These are phyloP conservation scores for Falco naumanni DNA, from an alignment of 2,797 vertebrate species.

Conservation along the genomic window DNA sequence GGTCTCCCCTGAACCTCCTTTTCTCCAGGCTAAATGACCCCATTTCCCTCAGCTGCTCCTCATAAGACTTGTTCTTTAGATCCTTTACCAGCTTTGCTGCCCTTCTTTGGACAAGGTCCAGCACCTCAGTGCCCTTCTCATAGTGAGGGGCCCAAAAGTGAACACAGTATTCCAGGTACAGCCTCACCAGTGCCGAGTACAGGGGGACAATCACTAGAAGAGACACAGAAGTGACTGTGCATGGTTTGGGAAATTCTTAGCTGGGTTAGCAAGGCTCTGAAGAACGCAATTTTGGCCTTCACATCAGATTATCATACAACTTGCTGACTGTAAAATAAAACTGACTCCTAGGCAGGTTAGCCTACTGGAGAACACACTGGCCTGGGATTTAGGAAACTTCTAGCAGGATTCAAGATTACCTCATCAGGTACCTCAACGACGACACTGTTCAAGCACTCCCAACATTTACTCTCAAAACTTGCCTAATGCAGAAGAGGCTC, in stretches of 20 bases:
- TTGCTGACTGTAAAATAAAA: not conserved
- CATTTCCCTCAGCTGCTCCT: too few relatives aligned
- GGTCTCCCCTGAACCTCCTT: too few relatives aligned
- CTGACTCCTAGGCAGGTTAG: not conserved
- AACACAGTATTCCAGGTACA: too few relatives aligned
- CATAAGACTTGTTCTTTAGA: too few relatives aligned
- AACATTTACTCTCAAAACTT: not conserved
- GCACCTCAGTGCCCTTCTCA: too few relatives aligned
- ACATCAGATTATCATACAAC: not conserved
- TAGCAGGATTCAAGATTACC: not conserved
- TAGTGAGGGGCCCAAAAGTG: too few relatives aligned
- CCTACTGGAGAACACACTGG: not conserved
- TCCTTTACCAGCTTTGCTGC: too few relatives aligned
- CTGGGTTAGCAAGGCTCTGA: not conserved
- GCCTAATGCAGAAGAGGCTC: not conserved
- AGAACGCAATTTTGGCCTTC: not conserved
- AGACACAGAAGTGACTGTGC: not conserved
- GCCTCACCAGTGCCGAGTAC: too few relatives aligned
- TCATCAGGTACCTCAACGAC: not conserved
- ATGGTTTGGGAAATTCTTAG: not conserved
- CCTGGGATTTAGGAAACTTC: not conserved
- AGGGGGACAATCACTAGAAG: not conserved
- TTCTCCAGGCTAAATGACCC: too few relatives aligned
- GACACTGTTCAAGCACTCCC: not conserved
- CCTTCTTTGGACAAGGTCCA: too few relatives aligned